Base-by-base conservation (phyloP, 2,888 invertebrate species). In the Ennomos erosarius region DNA sequence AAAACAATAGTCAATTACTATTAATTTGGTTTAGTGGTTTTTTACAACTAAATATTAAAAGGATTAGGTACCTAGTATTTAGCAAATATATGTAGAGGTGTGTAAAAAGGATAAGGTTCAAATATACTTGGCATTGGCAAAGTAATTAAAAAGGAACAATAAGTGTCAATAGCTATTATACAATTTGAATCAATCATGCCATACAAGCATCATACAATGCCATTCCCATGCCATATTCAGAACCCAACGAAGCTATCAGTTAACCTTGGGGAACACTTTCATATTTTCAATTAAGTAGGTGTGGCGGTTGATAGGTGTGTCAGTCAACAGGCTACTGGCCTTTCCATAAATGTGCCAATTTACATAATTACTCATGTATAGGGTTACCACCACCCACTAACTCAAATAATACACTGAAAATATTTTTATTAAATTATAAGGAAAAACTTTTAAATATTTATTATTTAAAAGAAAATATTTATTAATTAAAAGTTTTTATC, bases 221-320 rank as follows among this genome's bases (percentile, higher is more conserved):
- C 39, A 63, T 47, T 59, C 59, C 39, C 59, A 62, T 48, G 45
- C 61, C 48, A 53, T 61, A 53, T 53, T 48, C 9, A 49, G 62
- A 55, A 51, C 37, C 37, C 50, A 58, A 68, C 60, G 57, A 62
- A 61, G 57, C 62, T 51, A 60, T 60, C 61, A 56, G 53, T 49
- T 64, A 65, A 64, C 76, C 74, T 71, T 75, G 66, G 71, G 49
- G 57, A 68, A 65, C 69, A 65, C 70, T 74, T 74, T 65, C 68
- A 70, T 68, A 62, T 60, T 65, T 65, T 67, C 69, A 69, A 71
- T 71, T 71, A 69, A 66, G 71, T 70, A 67, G 65, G 67, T 65
- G 70, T 68, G 70, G 66, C 66, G 38, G 38, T 61, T 50, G 59
- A 49, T 52, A 62, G 65, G 66, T 65, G 67, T 62, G 69, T 64